Evolutionary conservation across 2,888 invertebrate genomes (phyloP), one percentile per base, ranked within the genome.

Genomic region (Athalia rosae): DNA sequence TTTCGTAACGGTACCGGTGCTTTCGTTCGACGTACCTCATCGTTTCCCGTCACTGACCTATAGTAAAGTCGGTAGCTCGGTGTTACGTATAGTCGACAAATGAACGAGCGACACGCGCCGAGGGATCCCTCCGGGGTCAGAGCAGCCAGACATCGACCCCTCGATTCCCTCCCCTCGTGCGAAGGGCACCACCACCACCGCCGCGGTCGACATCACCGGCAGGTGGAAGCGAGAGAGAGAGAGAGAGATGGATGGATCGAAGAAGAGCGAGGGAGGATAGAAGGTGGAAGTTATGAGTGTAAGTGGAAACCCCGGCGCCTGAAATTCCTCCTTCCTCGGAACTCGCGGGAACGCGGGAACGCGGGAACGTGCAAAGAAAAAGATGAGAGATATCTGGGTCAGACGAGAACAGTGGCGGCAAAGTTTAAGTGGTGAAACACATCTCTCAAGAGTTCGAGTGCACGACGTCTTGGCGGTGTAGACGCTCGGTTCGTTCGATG

Each of bases 181-280:
- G 3, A 47, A 47, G 47, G 53, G 53, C 67, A 67, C 9, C 13
- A 53, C 13, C 64, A 62, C 41, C 9, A 48, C 48, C 47, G 9
- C 8, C 62, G 45, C 41, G 48, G 28, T 28, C 28, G 28, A 48
- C 48, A 15, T 5, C 47, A 59, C 82, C 85, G 83, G 85, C 85
- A 83, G 81, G 79, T 78, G 78, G 71, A 74, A 78, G 59, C 62
- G 76, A 77, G 45, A 61, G 63, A 78, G 77, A 80, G 63, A 58
- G 53, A 77, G 77, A 79, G 80, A 79, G 80, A 77, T 50, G 82
- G 62, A 80, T 47, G 71, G 74, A 77, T 28, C 28, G 79, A 77
- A 79, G 71, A 79, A 80, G 81, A 73, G 78, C 63, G 76, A 56
- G 66, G 79, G 79, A 79, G 13, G 48, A n/a, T 15, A 0, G 47